Evolutionary conservation across 2,797 vertebrate species (phyloP).

Genomic region (Sciurus carolinensis): DNA sequence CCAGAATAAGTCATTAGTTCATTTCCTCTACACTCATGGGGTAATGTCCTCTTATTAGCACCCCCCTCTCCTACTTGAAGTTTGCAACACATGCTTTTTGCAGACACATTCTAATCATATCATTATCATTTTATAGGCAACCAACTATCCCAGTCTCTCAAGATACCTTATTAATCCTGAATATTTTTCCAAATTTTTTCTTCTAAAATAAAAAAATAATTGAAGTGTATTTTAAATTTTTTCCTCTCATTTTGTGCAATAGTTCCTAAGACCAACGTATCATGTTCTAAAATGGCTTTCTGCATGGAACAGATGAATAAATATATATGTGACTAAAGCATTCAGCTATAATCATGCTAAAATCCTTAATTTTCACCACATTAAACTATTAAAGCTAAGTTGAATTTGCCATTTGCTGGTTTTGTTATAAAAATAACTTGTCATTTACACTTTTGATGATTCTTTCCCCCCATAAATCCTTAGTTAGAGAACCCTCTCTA

Average conservation of each 20-base stretch:
- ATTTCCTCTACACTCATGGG: neutral
- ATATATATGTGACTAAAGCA: neutral
- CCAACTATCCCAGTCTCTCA: neutral
- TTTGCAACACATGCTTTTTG: neutral
- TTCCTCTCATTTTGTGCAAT: conserved; percentile 25
- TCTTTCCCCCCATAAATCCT: neutral
- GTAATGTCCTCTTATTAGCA: neutral
- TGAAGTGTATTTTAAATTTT: neutral
- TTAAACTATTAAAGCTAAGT: conserved; percentile 23
- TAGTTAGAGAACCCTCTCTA: neutral
- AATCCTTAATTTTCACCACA: neutral
- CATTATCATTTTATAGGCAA: neutral
- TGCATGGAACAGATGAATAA: neutral
- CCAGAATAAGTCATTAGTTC: neutral
- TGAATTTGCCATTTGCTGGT: neutral
- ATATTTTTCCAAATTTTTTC: conserved; percentile 23
- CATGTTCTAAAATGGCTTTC: neutral
- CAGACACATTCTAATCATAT: neutral
- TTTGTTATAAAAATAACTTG: conserved; percentile 49
- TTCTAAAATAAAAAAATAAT: conserved; percentile 12
- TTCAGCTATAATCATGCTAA: conserved; percentile 32
- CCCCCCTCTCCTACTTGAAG: neutral
- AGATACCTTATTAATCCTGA: neutral
- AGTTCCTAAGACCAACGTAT: neutral
- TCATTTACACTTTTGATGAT: neutral